These are phyloP conservation scores for Nephila pilipes DNA, from an alignment of 1,140 invertebrate genomes.

Conservation along the genomic window DNA sequence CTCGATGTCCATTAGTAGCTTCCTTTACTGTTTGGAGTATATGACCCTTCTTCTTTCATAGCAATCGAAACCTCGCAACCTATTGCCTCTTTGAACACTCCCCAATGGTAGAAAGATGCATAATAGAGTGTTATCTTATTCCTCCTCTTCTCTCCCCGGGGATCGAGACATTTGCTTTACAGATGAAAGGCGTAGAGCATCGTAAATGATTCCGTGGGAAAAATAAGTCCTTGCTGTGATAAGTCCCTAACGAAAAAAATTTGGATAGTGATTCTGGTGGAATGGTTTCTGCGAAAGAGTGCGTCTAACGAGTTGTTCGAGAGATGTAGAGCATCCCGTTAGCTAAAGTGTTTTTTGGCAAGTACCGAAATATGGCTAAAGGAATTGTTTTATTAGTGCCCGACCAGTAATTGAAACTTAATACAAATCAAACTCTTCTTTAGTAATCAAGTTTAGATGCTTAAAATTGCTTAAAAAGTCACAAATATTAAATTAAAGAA, in stretches of 20 bases:
- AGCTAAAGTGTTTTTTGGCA: not conserved
- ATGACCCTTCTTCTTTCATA: conserved; percentile 12
- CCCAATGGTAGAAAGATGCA: conserved; percentile 59
- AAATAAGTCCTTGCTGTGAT: conserved; percentile 7
- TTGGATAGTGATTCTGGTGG: not conserved
- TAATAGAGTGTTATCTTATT: conserved; percentile 68
- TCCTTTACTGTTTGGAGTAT: conserved; percentile 46
- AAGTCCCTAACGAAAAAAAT: conserved; percentile 5
- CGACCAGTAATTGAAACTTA: too few relatives aligned
- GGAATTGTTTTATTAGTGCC: not conserved
- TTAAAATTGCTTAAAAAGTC: too few relatives aligned
- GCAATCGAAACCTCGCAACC: conserved; percentile 28
- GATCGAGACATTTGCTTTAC: conserved; percentile 54
- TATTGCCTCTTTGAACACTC: conserved; percentile 49
- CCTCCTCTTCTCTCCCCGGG: not conserved
- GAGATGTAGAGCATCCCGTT: not conserved
- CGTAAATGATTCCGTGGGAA: conserved; percentile 48
- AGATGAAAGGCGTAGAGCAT: conserved; percentile 42
- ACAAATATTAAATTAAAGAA: too few relatives aligned
- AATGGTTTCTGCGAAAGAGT: not conserved
- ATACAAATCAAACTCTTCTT: too few relatives aligned
- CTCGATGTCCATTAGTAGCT: conserved; percentile 50
- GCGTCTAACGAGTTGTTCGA: not conserved
- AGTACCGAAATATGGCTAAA: not conserved
- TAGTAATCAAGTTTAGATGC: too few relatives aligned